These are phyloP conservation scores for Columba livia DNA, from an alignment of 2,113 vertebrate species.

Conservation along the genomic window DNA sequence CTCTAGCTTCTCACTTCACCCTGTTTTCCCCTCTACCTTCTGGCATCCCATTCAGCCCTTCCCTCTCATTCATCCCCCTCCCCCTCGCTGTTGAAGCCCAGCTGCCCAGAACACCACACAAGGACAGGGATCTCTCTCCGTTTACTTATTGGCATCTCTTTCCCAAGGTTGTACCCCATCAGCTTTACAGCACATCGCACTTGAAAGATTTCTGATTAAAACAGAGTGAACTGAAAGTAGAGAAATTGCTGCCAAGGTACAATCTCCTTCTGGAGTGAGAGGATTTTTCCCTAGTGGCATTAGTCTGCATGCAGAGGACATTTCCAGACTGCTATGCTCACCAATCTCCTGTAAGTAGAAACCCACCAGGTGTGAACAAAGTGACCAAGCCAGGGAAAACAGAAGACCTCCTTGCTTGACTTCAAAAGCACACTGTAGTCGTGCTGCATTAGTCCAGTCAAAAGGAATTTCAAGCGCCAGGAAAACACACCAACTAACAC, in stretches of 20 bases:
- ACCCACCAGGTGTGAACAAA: background rate
- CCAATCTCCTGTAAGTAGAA: background rate
- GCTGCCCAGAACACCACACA: conserved; percentile 20
- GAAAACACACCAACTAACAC: background rate
- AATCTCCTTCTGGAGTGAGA: background rate
- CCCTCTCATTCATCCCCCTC: background rate
- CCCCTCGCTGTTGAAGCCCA: background rate
- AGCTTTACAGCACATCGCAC: conserved; percentile 25
- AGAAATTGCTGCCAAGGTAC: conserved; percentile 19
- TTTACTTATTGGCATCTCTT: conserved; percentile 29
- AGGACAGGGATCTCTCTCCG: background rate
- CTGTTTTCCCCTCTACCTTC: background rate
- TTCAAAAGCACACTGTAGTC: background rate
- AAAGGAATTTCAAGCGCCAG: background rate
- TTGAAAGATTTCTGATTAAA: conserved; percentile 54
- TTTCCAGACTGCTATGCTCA: background rate
- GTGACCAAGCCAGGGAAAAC: background rate
- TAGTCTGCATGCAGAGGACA: background rate
- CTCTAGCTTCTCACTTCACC: background rate
- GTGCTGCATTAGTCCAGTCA: background rate
- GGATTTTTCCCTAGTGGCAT: background rate
- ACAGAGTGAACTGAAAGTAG: background rate
- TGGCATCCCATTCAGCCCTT: background rate
- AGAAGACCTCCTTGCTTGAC: background rate
- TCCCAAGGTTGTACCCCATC: conserved; percentile 30